These are phyloP conservation scores for Orthonevra nobilis DNA, from an alignment of 2,888 invertebrate species.

Conservation along the genomic window DNA sequence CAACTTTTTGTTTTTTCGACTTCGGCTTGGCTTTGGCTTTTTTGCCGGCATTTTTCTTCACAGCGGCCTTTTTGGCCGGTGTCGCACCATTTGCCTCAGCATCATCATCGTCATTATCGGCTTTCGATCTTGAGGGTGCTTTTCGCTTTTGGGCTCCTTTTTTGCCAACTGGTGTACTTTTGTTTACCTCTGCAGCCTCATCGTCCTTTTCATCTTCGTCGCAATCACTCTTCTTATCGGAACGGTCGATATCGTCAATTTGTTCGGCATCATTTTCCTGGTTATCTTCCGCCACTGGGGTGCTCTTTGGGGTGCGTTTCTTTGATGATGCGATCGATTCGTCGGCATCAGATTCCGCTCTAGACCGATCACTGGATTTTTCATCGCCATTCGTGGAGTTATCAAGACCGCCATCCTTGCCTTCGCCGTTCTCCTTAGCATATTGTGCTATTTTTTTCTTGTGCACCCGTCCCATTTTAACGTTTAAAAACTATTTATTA, in stretches of 20 bases:
- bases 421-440: slow-evolving; percentile 72
- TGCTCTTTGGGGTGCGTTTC: slow-evolving; percentile 69
- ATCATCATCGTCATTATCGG: slow-evolving; percentile 50
- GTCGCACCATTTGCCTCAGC: slow-evolving; percentile 51
- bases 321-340: slow-evolving; percentile 62
- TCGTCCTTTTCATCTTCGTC: slow-evolving; percentile 72
- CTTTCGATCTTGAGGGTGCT: slow-evolving; percentile 42
- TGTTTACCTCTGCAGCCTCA: slow-evolving; percentile 66
- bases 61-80: slow-evolving; percentile 59
- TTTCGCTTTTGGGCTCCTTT: slow-evolving; percentile 55
- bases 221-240: slow-evolving; percentile 70
- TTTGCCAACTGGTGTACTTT: slow-evolving; percentile 38
- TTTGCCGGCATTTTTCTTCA: slow-evolving; percentile 70
- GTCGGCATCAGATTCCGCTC: slow-evolving; percentile 59
- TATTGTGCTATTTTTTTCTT: slow-evolving; percentile 76
- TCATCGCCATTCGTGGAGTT: slow-evolving; percentile 64
- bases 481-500: too few species aligned
- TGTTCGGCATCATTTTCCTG: slow-evolving; percentile 71
- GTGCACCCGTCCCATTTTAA: slow-evolving; percentile 76
- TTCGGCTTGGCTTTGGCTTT: slow-evolving; percentile 59
- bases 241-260: slow-evolving; percentile 74
- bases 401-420: slow-evolving; percentile 53
- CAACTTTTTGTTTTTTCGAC: slow-evolving; percentile 71
- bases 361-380: slow-evolving; percentile 60
- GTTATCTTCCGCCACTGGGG: slow-evolving; percentile 71